phyloP scores from a whole-genome alignment of 2,888 invertebrate genomes.

The Leptinotarsa juncta region DNA sequence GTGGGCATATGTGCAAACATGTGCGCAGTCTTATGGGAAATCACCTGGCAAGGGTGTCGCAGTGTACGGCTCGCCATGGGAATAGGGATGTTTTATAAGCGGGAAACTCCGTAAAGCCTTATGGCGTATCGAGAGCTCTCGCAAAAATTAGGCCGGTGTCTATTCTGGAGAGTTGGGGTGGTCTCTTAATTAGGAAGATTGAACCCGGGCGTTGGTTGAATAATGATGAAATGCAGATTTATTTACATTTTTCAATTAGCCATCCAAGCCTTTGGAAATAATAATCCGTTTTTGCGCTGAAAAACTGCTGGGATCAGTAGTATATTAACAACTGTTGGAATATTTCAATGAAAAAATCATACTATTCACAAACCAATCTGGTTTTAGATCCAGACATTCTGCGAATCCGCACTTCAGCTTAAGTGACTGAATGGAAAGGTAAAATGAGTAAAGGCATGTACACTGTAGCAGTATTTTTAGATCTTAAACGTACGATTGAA shows the following conservation, averaged over 20 bases:
- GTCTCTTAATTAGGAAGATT: slow-evolving; percentile 16
- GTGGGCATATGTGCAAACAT: slow-evolving; percentile 67
- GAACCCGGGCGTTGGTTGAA: not conserved
- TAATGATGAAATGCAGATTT: not conserved
- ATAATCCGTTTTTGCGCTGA: too few species aligned
- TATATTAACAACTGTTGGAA: too few species aligned
- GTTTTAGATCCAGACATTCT: too few species aligned
- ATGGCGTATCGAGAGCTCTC: slow-evolving; percentile 21
- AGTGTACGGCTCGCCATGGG: slow-evolving; percentile 55
- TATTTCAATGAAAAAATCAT: too few species aligned
- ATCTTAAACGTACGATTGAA: too few species aligned
- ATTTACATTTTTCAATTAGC: not conserved
- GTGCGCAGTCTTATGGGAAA: slow-evolving; percentile 67
- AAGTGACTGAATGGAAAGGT: too few species aligned
- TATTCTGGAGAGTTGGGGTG: slow-evolving; percentile 10
- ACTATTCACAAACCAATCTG: too few species aligned
- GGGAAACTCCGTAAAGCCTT: slow-evolving; percentile 23
- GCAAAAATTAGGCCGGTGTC: slow-evolving; percentile 26
- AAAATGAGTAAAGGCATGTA: too few species aligned
- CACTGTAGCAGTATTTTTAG: too few species aligned
- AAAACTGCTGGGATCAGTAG: too few species aligned
- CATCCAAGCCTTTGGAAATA: too few species aligned
- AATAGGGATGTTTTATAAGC: slow-evolving; percentile 52
- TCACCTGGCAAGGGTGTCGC: slow-evolving; percentile 62
- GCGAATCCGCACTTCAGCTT: too few species aligned